Evolutionary conservation across 2,888 invertebrate species (phyloP).

Genomic region (Tinea semifulvella): DNA sequence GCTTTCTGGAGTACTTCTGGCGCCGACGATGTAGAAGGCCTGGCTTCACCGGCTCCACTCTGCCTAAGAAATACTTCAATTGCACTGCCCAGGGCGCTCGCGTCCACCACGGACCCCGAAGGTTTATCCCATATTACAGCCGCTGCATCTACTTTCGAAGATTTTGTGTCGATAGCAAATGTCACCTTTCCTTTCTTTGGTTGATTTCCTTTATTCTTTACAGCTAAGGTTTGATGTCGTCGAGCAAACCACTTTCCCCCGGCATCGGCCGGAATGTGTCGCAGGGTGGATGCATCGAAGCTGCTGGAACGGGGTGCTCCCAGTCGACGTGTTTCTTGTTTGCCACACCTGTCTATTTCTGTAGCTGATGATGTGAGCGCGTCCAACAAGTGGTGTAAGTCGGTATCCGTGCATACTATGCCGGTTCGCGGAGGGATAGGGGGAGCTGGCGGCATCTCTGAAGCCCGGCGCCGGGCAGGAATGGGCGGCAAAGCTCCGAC

Average conservation of each 20-base stretch:
- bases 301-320: slow-evolving; percentile 80
- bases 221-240: slow-evolving; percentile 79
- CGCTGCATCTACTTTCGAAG: slow-evolving; percentile 62
- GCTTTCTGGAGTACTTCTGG: slow-evolving; percentile 22
- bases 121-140: slow-evolving; percentile 79
- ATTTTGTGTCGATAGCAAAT: slow-evolving; percentile 70
- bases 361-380: slow-evolving; percentile 83
- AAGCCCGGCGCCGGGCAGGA: slow-evolving; percentile 71
- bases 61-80: slow-evolving; percentile 83
- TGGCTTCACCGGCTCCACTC: slow-evolving; percentile 58
- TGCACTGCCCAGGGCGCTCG: slow-evolving; percentile 82
- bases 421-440: slow-evolving; percentile 51
- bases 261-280: slow-evolving; percentile 47
- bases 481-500: slow-evolving; percentile 69
- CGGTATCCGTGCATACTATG: slow-evolving; percentile 83
- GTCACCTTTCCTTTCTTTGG: slow-evolving; percentile 62
- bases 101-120: slow-evolving; percentile 82
- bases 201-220: slow-evolving; percentile 60
- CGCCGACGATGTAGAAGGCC: slow-evolving; percentile 34
- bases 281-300: slow-evolving; percentile 83
- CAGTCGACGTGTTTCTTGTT: slow-evolving; percentile 65
- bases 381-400: slow-evolving; percentile 80
- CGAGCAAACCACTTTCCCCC: slow-evolving; percentile 81
- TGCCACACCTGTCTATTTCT: slow-evolving; percentile 78
- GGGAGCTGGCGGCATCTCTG: slow-evolving; percentile 76